Conservation (phyloP, 2,797 vertebrate genomes). For the Enteromius treurensis region DNA sequence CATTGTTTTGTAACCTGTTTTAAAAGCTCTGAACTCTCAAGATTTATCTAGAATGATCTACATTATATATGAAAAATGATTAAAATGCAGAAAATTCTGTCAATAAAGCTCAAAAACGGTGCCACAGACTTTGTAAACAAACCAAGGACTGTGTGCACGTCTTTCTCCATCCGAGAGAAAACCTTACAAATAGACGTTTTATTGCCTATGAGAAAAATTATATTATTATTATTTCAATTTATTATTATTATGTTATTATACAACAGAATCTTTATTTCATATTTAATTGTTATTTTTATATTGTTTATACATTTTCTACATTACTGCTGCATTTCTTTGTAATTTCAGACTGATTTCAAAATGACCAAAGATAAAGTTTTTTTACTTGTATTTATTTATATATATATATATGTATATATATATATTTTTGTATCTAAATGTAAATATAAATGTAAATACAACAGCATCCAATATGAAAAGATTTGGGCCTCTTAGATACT, state of each 20-base stretch:
- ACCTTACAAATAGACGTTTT: slow-evolving; percentile 70
- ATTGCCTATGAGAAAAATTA: neutral
- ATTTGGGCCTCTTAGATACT: too few relatives aligned
- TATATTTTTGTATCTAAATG: too few relatives aligned
- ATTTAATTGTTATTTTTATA: neutral
- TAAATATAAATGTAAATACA: too few relatives aligned
- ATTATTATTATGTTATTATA: neutral
- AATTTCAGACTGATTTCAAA: too few relatives aligned
- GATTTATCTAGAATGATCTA: slow-evolving; percentile 1
- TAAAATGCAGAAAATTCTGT: neutral
- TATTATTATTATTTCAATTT: neutral
- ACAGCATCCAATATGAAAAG: too few relatives aligned
- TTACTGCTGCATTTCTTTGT: too few relatives aligned
- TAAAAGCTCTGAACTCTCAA: neutral
- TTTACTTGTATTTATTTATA: too few relatives aligned
- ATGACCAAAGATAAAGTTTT: too few relatives aligned
- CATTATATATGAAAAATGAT: neutral
- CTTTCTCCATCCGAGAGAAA: slow-evolving; percentile 95
- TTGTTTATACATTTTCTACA: neutral
- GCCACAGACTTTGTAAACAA: slow-evolving; percentile 42
- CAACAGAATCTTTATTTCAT: neutral
- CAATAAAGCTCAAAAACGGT: neutral
- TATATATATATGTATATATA: too few relatives aligned
- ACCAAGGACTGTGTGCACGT: slow-evolving; percentile 92
- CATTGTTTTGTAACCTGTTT: neutral